Evolutionary conservation across 2,797 vertebrate species (phyloP), one percentile per base, ranked within the genome.

Genomic region (Eospalax fontanierii): DNA sequence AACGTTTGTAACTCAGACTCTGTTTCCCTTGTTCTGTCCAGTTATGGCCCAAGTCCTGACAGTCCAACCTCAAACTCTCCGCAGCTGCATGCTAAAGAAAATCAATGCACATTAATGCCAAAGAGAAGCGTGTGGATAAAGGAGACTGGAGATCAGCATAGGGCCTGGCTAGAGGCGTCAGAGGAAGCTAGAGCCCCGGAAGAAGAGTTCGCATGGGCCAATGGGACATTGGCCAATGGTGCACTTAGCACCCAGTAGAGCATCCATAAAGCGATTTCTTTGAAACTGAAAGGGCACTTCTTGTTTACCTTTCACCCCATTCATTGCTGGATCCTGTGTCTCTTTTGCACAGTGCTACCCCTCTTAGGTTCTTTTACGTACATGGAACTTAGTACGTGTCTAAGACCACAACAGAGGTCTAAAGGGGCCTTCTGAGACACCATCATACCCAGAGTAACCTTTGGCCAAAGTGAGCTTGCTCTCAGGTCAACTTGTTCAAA

Each of bases 401-500:
- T 38, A 40, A 63, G 84, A 87, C 40, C 87, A 40, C 38, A 16
- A 21, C 87, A 95, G 3, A 43, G 19, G 40, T 70, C 81, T 74
- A 38, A 89, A 18, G 33, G 46, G 68, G n/a, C 11, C 54, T 57
- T 81, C 74, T 50, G 95, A 70, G 75, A 90, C 33, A 50, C 57
- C 70, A 79, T 35, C 35, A 59, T 93, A 66, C 92, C 81, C 80
- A 61, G 74, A 88, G 54, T 81, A 94, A 93, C 87, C 89, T 94
- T 68, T 93, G 78, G 63, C 76, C 50, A 74, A 93, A 78, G n/a
- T 11, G 10, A 95, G 75, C 59, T 84, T 81, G 87, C 12, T 80
- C 65, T 85, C 84, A 61, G 78, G 89, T 91, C 93, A 94, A 22
- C 87, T 79, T 90, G 87, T 91, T 95, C 94, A 88, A 91, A 96